Base-by-base conservation (phyloP, 2,797 vertebrate species). In the Serranus cabrilla region DNA sequence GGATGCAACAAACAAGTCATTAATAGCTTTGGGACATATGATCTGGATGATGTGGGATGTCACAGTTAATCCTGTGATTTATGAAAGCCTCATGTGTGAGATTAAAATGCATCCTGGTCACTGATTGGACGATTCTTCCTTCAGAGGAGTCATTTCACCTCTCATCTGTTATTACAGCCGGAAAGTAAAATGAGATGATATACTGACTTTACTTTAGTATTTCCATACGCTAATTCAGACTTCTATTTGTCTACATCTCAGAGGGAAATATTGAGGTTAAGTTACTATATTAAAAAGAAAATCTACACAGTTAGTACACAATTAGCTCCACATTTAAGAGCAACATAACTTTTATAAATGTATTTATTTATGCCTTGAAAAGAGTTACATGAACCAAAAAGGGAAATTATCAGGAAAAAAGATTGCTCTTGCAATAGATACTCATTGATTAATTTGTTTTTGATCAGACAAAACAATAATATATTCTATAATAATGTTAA, bases 1-100 rank as follows among this genome's bases (percentile, higher is more conserved):
- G 56, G 37, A 11, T 31, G 39, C 37, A 68, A 50, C 21, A 46
- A 71, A 40, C 12, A 66, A 18, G 27, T 46, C 60, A 74, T 64
- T 37, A 47, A 49, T 56, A 11, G 77, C 56, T 51, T 49, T 3
- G 58, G 61, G 40, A 2, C 50, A 43, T 52, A 67, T 80, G 68
- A 71, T 71, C n/a, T 59, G 49, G 60, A 62, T 81, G 66, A 73
- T 74, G 31, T 34, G 59, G 20, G 43, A 20, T 31, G 13, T 66
- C 59, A 68, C 27, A 61, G 74, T 47, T 64, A 71, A 79, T 84
- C 74, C 78, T 51, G 11, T 52, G 65, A 56, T 59, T 80, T 81
- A 64, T 87, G 49, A 71, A 58, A 71, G 59, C 49, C 67, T 76
- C 51, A 43, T 65, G 42, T 59, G 5, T 42, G 34, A 78, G 72